These are phyloP conservation scores for Onychorhynchus coronatus DNA, from an alignment of 2,113 vertebrate genomes.

Conservation along the genomic window DNA sequence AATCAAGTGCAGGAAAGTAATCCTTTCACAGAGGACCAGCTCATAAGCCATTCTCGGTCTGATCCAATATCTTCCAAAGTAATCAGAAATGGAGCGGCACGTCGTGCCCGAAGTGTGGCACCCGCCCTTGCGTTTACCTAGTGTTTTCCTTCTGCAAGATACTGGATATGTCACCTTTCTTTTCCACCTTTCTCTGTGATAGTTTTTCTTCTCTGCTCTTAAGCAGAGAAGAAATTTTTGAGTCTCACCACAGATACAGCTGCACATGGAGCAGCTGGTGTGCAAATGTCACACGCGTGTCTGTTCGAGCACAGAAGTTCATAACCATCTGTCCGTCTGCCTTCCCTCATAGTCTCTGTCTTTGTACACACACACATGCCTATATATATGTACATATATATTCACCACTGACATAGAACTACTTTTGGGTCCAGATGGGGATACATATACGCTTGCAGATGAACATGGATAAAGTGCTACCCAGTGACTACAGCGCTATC, in stretches of 20 bases:
- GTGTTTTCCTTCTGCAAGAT: background rate
- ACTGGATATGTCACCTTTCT: background rate
- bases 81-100: background rate
- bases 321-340: background rate
- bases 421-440: background rate
- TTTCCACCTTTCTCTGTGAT: background rate
- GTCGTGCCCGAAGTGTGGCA: fast-evolving
- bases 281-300: background rate
- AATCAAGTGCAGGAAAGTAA: background rate
- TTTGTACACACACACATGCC: background rate
- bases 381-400: background rate
- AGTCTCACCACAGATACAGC: background rate
- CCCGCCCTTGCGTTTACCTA: fast-evolving
- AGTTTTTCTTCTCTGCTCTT: background rate
- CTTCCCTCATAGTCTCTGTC: background rate
- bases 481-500: fast-evolving
- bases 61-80: background rate
- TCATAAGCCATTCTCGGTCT: background rate
- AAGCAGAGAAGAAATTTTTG: background rate
- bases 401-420: background rate
- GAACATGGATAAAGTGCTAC: background rate
- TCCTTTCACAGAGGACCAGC: background rate
- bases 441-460: background rate
- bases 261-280: background rate
- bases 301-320: background rate